These are phyloP conservation scores for Oenanthe oenanthe DNA, from an alignment of 2,113 vertebrate species.

Conservation along the genomic window DNA sequence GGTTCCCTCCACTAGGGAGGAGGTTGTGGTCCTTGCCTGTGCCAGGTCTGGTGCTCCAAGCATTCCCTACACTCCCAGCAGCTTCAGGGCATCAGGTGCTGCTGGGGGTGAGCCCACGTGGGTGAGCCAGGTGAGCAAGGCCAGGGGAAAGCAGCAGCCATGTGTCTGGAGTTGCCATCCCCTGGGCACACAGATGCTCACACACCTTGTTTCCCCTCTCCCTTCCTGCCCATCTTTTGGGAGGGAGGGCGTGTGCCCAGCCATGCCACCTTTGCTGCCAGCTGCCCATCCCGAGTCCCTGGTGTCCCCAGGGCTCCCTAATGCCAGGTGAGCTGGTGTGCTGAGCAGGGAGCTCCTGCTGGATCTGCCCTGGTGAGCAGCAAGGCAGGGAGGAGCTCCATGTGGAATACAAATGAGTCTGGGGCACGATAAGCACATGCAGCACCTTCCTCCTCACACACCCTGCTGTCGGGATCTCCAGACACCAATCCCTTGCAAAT, in stretches of 20 bases:
- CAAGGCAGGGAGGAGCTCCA: not conserved
- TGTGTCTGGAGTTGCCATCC: not conserved
- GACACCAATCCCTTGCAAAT: slow-evolving; percentile 33
- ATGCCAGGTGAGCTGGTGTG: slow-evolving; percentile 66
- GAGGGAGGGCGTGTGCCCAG: rapidly evolving
- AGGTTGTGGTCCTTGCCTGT: not conserved
- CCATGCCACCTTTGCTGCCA: slow-evolving; percentile 70
- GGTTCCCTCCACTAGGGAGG: not conserved
- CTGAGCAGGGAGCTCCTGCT: slow-evolving; percentile 79
- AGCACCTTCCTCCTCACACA: not conserved
- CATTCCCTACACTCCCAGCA: not conserved
- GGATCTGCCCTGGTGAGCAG: slow-evolving; percentile 48
- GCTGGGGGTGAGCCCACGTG: rapidly evolving
- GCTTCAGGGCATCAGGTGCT: not conserved
- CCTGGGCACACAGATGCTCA: not conserved
- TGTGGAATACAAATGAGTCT: not conserved
- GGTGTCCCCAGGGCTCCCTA: slow-evolving; percentile 74
- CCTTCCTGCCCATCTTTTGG: not conserved
- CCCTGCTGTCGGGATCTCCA: not conserved
- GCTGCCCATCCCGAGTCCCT: slow-evolving; percentile 73
- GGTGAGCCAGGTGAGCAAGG: not conserved
- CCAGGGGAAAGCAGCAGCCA: rapidly evolving
- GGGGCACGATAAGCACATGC: not conserved
- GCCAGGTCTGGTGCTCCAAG: not conserved
- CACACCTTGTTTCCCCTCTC: not conserved